Percentiles rank a stretch among this genome's conserved stretches.
Evolutionary conservation across 2,113 vertebrate species (phyloP).

Genomic region (Eulemur rufifrons): DNA sequence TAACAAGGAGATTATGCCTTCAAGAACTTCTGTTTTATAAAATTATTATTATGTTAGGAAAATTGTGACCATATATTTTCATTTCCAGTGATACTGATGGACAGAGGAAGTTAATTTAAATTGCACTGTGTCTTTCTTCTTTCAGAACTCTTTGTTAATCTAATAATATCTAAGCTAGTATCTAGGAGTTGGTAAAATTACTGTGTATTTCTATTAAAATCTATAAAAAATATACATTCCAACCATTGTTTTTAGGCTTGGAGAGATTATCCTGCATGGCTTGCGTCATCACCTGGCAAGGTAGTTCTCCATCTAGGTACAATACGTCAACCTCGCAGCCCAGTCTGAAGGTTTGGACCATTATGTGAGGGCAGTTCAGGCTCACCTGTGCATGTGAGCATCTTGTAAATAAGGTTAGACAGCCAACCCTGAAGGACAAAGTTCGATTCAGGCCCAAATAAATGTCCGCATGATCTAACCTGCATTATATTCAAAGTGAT

Average conservation of each 20-base stretch:
- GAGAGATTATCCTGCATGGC: not conserved
- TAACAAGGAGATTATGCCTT: not conserved
- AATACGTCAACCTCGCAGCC: no score
- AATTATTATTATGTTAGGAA: not conserved
- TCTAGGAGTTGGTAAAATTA: not conserved
- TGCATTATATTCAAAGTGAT: not conserved
- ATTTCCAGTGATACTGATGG: not conserved
- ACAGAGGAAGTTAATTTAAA: not conserved
- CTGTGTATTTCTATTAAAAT: not conserved
- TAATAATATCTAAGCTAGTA: not conserved
- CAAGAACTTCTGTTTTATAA: not conserved
- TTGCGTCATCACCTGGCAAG: not conserved
- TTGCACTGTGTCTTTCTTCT: not conserved
- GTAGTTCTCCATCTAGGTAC: not conserved
- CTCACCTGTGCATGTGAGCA: no score
- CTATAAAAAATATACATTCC: not conserved
- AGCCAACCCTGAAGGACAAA: not conserved
- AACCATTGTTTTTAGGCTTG: not conserved
- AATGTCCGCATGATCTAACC: not conserved
- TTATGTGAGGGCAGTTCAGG: not conserved
- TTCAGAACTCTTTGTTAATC: not conserved
- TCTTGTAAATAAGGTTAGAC: not conserved
- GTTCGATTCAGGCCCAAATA: not conserved
- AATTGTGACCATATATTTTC: not conserved
- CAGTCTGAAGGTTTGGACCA: not conserved